Evolutionary conservation across 2,797 vertebrate species (phyloP).

Genomic region (Chrysocyon brachyurus): DNA sequence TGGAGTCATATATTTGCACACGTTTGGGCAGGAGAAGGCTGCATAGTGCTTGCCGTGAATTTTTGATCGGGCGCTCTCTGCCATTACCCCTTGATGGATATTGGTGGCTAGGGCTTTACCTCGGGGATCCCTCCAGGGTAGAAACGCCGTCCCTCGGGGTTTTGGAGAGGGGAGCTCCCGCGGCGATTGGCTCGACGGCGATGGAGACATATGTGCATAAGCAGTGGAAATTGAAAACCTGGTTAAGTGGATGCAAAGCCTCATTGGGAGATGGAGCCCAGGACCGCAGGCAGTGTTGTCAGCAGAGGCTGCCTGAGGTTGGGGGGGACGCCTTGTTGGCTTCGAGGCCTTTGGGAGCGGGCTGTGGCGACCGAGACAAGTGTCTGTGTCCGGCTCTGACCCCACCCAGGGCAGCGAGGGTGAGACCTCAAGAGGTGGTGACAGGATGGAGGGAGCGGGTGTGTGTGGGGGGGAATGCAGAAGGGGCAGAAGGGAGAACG

Average conservation of each 20-base stretch:
- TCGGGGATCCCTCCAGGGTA: conserved; percentile 77
- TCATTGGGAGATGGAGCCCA: conserved; percentile 85
- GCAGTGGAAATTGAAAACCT: conserved; percentile 87
- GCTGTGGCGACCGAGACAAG: not conserved
- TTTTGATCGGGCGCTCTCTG: conserved; percentile 11
- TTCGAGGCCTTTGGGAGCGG: conserved; percentile 50
- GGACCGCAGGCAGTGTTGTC: conserved; percentile 77
- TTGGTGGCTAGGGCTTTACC: conserved; percentile 72
- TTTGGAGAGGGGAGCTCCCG: conserved; percentile 76
- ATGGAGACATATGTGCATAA: conserved; percentile 85
- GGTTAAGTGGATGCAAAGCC: conserved; percentile 87
- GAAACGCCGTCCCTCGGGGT: conserved; percentile 83
- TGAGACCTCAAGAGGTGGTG: not conserved
- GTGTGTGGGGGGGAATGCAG: too few relatives aligned
- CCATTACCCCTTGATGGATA: conserved; percentile 50
- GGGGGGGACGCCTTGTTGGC: not conserved
- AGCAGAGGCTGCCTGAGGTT: conserved; percentile 72
- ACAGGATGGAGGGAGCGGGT: too few relatives aligned
- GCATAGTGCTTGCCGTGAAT: conserved; percentile 54
- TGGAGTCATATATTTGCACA: not conserved
- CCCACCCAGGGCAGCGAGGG: not conserved
- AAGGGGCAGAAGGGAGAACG: rapidly evolving
- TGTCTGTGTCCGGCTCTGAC: not conserved
- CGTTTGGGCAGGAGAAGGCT: not conserved
- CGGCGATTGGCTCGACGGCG: conserved; percentile 70